phyloP scores from a whole-genome alignment of 2,888 invertebrate species.

The Alloplasta piceator region DNA sequence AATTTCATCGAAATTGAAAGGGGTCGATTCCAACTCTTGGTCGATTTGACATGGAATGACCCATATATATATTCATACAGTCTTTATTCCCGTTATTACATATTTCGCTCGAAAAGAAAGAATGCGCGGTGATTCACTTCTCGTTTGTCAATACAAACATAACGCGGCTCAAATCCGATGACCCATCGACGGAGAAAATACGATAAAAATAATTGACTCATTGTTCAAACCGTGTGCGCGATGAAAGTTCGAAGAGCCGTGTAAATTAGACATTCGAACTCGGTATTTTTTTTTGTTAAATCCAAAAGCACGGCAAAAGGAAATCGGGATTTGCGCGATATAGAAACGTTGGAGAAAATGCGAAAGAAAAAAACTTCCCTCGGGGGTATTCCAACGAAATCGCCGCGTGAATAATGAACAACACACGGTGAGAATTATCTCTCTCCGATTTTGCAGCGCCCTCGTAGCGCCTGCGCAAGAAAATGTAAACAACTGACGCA shows the following conservation, averaged over 20 bases:
- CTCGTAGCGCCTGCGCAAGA: neutral
- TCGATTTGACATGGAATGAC: too few relatives aligned
- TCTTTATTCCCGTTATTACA: too few relatives aligned
- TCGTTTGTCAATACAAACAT: slow-evolving; percentile 21
- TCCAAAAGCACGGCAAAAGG: slow-evolving; percentile 13
- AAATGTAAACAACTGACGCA: slow-evolving; percentile 13
- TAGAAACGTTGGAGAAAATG: slow-evolving; percentile 12
- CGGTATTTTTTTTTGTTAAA: slow-evolving; percentile 21
- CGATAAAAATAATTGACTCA: slow-evolving; percentile 23
- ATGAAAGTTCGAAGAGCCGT: too few relatives aligned
- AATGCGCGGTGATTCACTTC: slow-evolving; percentile 12
- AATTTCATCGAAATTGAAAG: too few relatives aligned
- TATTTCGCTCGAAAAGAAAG: too few relatives aligned
- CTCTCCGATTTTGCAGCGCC: neutral
- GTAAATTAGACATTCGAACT: slow-evolving; percentile 1
- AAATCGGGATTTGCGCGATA: neutral
- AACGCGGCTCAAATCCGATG: neutral
- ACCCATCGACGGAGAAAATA: neutral
- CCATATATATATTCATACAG: too few relatives aligned
- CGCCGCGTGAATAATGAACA: slow-evolving; percentile 62
- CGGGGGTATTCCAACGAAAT: slow-evolving; percentile 53
- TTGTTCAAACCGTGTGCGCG: neutral
- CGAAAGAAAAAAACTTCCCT: slow-evolving; percentile 38
- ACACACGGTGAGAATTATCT: slow-evolving; percentile 16
- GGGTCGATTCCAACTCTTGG: too few relatives aligned